Conservation (phyloP, 1,140 invertebrate species). For the Heliconius hermathena region DNA sequence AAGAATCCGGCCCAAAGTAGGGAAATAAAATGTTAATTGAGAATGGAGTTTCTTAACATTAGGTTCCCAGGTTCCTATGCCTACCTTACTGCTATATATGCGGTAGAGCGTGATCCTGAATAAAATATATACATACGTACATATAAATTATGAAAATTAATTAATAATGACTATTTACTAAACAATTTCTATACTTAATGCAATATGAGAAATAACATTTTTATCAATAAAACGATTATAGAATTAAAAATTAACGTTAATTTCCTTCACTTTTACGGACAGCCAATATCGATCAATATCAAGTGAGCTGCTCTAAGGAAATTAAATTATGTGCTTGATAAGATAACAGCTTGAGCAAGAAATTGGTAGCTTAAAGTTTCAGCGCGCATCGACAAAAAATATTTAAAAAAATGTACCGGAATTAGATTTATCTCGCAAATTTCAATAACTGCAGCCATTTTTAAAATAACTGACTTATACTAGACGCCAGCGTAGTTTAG, state of each 20-base stretch:
- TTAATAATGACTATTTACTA: too few relatives aligned
- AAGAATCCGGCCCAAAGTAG: too few relatives aligned
- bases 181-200: too few relatives aligned
- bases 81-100: too few relatives aligned
- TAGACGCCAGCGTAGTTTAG: too few relatives aligned
- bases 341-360: slow-evolving; percentile 7
- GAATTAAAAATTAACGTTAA: not conserved
- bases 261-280: not conserved
- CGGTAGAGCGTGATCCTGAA: too few relatives aligned
- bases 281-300: not conserved
- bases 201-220: not conserved
- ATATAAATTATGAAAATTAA: too few relatives aligned
- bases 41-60: too few relatives aligned
- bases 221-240: not conserved
- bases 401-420: not conserved
- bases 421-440: not conserved
- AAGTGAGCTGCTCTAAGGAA: not conserved
- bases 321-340: slow-evolving; percentile 14
- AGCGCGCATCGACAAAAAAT: slow-evolving; percentile 4
- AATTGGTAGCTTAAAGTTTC: slow-evolving; percentile 11
- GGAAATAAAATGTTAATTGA: too few relatives aligned
- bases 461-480: not conserved
- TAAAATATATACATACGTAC: too few relatives aligned
- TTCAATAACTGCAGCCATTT: slow-evolving; percentile 3
- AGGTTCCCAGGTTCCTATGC: too few relatives aligned